Evolutionary conservation across 2,888 invertebrate species (phyloP), one percentile per base, ranked within the genome.

Genomic region (Lasius fuliginosus): DNA sequence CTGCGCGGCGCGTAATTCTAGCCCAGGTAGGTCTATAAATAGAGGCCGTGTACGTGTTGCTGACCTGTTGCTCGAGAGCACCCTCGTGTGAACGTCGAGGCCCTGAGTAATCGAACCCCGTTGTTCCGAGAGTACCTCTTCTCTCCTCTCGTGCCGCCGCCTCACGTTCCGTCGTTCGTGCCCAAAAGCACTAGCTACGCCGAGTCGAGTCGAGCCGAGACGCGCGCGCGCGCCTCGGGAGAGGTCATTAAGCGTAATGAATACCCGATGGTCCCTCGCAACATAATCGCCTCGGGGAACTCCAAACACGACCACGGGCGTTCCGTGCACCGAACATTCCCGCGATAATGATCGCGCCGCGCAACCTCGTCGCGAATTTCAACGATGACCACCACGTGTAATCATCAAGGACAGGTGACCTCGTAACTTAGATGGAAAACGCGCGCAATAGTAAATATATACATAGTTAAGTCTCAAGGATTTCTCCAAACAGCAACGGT

Each of bases 21-120:
- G 89, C 92, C 85, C 86, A 88, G 91, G 89, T 91, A 89, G 89
- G 87, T 89, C 90, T 93, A 93, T 93, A 93, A 93, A 93, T 93
- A 93, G 93, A 91, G 85, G 84, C 85, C 88, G 89, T 89, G 90
- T 92, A 89, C 89, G 91, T 85, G 89, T 89, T 90, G 90, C 90
- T 92, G 93, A 93, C 92, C 93, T 93, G 93, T 93, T 93, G 93
- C 93, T 88, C 89, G 88, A 88, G 91, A 88, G 90, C 92, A 92
- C 91, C 92, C 92, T 92, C 93, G 92, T 92, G 92, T 92, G 92
- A 92, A 92, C 91, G 89, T 77, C 89, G 89, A 92, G 91, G 92
- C 92, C 92, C 91, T 90, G 89, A 92, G 92, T 93, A 92, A 93
- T 92, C 93, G 92, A 92, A 93, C 86, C 90, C 89, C 86, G 87